Evolutionary conservation across 1,140 invertebrate species (phyloP), one percentile per base, ranked within the genome.

Genomic region (Drosophila yakuba): DNA sequence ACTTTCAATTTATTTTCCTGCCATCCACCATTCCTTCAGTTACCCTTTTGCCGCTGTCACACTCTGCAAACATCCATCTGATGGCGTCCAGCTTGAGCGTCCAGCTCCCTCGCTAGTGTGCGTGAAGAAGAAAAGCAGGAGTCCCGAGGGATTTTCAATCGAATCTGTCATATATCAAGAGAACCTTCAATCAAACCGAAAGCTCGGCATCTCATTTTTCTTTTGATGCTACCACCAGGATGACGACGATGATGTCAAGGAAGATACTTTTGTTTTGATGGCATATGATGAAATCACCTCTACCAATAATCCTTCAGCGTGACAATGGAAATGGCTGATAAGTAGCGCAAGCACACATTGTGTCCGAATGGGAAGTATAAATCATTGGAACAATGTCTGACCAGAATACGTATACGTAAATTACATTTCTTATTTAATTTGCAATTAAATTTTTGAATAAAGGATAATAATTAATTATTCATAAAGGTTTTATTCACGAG

Each of bases 71-170:
- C 76, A 88, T 73, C 83, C 82, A 88, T 88, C 75, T 57, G 68
- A 66, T 73, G 81, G 68, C 45, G 60, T 57, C 67, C 62, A 54
- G 69, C 68, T 50, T 23, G 67, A 71, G 52, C 38, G 52, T 48
- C 60, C 25, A 25, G 48, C 52, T 45, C 56, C 60, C 60, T 60
- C 75, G 83, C 78, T 79, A 78, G 79, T 68, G 41, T 62, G 66
- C 76, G 78, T 68, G 81, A 78, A 86, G 80, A 61, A 66, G 67
- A 63, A 71, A 17, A 17, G 44, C 39, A 35, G 51, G 58, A 86
- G 82, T 50, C 83, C 88, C 89, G 74, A 89, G 91, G 89, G 89
- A 91, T 85, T 91, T 91, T 91, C 89, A 91, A 91, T 91, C 84
- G 89, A 91, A 91, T 91, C 84, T 91, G 89, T 91, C 89, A 91